Base-by-base conservation (phyloP, 2,888 invertebrate genomes). In the Phortica magna region DNA sequence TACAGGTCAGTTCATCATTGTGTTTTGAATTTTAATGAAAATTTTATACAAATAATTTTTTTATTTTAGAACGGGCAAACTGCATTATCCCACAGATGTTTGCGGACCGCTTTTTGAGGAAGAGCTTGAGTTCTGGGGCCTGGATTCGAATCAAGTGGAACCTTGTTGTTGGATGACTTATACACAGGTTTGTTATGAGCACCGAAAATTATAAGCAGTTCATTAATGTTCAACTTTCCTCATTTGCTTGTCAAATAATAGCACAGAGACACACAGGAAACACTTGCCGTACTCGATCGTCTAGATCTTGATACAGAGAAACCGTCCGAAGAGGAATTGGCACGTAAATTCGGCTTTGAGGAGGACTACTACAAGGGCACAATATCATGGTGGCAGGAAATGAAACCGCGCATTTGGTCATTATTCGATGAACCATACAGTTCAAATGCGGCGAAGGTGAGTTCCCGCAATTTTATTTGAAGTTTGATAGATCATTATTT, bases 161-260 rank as follows among this genome's bases (percentile, higher is more conserved):
- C 99, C 99, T 6, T 99, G 99, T 93, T 99, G 99, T 93, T 99
- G 99, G 99, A 99, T 99, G 99, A 99, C 99, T 9, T 99, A 99
- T 89, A 97, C 97, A 78, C 95, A 96, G 96, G 97, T 97, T 91
- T 89, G 61, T 2, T 17, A 17, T n/a, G 1, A 31, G 31, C 31
- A 31, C 31, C 1, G 3, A 61, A 19, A 7, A 10, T 22, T 17
- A 17, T 22, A 1, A 22, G 10, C 10, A 19, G 1, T 22, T 7
- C 19, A 9, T 22, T 5, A 22, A 61, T 17, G 22, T 39, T 39
- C n/a, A n/a, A n/a, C n/a, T 39, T n/a, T 42, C n/a, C 4, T 9
- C 6, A 22, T 19, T 53, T 1, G 22, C 55, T 3, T 19, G 14
- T 5, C 14, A 6, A 48, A 12, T 3, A 22, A 17, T 92, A 97